Percentiles rank a stretch among this genome's conserved stretches.
Conservation (phyloP, 2,797 vertebrate genomes). For the Lycodopsis pacificus region DNA sequence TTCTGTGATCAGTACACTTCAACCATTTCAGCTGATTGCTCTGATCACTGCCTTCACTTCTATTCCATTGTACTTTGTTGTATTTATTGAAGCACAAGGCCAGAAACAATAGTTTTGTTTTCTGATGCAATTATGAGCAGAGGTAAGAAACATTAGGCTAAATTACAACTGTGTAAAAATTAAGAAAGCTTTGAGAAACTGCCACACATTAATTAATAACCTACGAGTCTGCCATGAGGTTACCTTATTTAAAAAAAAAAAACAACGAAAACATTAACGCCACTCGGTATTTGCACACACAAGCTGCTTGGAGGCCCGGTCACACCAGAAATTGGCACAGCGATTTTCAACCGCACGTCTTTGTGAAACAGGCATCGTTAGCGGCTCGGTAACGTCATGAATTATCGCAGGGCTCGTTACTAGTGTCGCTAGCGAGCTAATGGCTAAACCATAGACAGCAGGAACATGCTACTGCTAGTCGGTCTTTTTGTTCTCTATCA, state of each 20-base stretch:
- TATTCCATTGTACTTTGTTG: constrained; percentile 56
- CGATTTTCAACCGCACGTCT: background rate
- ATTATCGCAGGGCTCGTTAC: background rate
- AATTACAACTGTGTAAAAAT: constrained; percentile 55
- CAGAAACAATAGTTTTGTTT: constrained; percentile 41
- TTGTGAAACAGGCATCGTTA: background rate
- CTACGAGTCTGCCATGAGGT: constrained; percentile 41
- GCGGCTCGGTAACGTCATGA: constrained; percentile 1
- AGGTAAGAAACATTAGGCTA: constrained; percentile 53
- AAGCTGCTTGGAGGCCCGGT: constrained; percentile 45
- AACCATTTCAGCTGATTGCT: constrained; percentile 23
- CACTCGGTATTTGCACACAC: constrained; percentile 48
- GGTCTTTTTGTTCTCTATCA: background rate
- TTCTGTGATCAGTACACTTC: constrained; percentile 45
- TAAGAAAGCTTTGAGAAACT: constrained; percentile 39
- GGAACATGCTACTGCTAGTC: background rate
- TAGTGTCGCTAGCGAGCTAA: background rate
- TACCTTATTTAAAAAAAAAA: constrained; percentile 59
- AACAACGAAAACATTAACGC: constrained; percentile 48
- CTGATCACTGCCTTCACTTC: constrained; percentile 21
- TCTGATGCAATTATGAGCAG: constrained; percentile 51
- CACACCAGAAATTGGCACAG: constrained; percentile 44
- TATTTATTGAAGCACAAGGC: constrained; percentile 55
- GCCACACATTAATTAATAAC: constrained; percentile 59
- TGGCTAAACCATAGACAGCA: constrained; percentile 1